Evolutionary conservation across 2,797 vertebrate genomes (phyloP).

Genomic region (Poecilia velifera): DNA sequence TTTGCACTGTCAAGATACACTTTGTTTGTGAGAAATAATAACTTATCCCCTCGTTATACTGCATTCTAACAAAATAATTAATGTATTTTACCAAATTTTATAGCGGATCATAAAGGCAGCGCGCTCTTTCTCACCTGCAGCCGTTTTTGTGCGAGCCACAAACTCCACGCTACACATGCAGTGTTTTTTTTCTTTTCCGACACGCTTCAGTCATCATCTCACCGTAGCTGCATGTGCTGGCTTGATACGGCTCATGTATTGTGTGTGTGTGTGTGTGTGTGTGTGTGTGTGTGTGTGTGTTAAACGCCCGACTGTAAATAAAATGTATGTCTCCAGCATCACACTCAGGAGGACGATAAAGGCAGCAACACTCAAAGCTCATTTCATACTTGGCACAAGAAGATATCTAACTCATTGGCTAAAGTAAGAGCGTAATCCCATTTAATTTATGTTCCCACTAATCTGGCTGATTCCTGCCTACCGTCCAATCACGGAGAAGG

Average conservation of each 20-base stretch:
- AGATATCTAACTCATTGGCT: constrained; percentile 80
- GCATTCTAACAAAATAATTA: background rate
- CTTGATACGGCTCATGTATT: constrained; percentile 6
- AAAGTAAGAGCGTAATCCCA: constrained; percentile 83
- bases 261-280: background rate
- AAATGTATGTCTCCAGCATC: constrained; percentile 84
- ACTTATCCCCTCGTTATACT: background rate
- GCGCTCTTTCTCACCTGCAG: background rate
- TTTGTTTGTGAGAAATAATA: background rate
- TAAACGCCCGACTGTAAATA: constrained; percentile 52
- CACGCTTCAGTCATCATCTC: background rate
- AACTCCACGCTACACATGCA: background rate
- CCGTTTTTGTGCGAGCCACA: background rate
- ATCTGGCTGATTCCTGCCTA: constrained; percentile 64
- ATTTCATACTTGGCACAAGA: constrained; percentile 88
- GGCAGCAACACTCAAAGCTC: constrained; percentile 83
- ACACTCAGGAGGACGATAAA: constrained; percentile 83
- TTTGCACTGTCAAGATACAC: background rate
- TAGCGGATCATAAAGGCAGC: background rate
- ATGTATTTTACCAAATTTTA: background rate
- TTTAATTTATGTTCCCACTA: constrained; percentile 43
- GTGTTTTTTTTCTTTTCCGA: background rate
- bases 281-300: constrained; percentile 13
- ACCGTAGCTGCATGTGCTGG: background rate
- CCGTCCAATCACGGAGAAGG: constrained; percentile 56